These are phyloP conservation scores for Myodes glareolus DNA, from an alignment of 2,113 vertebrate species.

Conservation along the genomic window DNA sequence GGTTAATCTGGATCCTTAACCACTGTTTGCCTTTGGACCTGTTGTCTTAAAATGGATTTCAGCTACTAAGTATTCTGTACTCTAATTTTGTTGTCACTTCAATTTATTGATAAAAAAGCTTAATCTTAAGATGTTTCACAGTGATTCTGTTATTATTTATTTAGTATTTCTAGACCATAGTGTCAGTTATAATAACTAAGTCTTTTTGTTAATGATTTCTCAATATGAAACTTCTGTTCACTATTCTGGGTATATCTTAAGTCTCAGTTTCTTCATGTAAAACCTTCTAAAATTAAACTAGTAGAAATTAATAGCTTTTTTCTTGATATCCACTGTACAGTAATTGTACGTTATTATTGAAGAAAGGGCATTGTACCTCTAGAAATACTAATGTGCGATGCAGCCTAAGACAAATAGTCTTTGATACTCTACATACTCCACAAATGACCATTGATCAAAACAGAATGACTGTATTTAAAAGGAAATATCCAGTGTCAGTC, in stretches of 20 bases:
- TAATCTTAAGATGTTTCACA: neutral
- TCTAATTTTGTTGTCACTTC: neutral
- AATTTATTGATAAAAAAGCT: neutral
- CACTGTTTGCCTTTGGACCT: neutral
- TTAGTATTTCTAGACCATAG: neutral
- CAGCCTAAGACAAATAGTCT: neutral
- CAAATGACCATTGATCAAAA: neutral
- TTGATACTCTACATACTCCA: neutral
- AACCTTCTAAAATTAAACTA: slow-evolving; percentile 24
- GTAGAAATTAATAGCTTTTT: neutral
- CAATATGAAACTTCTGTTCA: neutral
- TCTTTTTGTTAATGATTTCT: neutral
- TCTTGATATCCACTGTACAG: neutral
- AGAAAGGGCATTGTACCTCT: neutral
- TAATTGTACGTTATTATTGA: neutral
- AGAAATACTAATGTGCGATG: neutral
- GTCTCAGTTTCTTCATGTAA: neutral
- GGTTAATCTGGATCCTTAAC: neutral
- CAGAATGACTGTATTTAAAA: neutral
- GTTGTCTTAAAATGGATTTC: neutral
- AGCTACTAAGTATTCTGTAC: neutral
- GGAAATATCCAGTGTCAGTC: neutral
- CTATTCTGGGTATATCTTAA: neutral
- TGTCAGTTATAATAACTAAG: neutral
- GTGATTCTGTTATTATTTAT: neutral